Evolutionary conservation across 35 echinoderm and acorn worm genomes (phyloP).

Genomic region (Ophioderma brevispina): DNA sequence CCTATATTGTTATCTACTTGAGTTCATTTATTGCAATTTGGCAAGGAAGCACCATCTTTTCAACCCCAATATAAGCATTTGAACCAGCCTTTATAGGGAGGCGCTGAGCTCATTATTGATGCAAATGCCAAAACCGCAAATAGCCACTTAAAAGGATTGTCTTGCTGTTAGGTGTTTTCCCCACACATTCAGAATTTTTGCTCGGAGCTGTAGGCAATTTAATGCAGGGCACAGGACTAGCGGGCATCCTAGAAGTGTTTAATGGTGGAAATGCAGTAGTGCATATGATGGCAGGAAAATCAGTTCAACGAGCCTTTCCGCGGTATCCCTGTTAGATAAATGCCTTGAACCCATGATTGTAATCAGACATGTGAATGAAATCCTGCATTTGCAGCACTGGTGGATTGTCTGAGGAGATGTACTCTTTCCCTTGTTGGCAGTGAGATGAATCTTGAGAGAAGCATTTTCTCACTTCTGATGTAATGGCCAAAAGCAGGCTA

Average conservation of each 20-base stretch:
- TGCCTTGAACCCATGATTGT: slow-evolving; percentile 20
- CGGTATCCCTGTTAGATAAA: slow-evolving; percentile 29
- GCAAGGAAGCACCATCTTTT: not conserved
- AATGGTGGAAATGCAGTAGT: slow-evolving; percentile 68
- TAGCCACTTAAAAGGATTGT: slow-evolving; percentile 42
- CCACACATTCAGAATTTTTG: slow-evolving; percentile 47
- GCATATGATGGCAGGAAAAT: slow-evolving; percentile 60
- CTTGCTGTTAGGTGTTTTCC: slow-evolving; percentile 54
- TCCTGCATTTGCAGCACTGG: not conserved
- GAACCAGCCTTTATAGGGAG: slow-evolving; percentile 78
- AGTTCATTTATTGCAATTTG: slow-evolving; percentile 42
- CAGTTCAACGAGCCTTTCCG: slow-evolving; percentile 37
- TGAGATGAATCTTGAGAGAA: slow-evolving; percentile 2
- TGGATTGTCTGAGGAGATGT: slow-evolving; percentile 14
- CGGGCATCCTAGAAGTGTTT: slow-evolving; percentile 30
- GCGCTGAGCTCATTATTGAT: slow-evolving; percentile 25
- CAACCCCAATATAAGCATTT: slow-evolving; percentile 47
- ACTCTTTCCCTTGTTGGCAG: not conserved
- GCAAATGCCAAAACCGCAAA: too few relatives aligned
- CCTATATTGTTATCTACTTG: slow-evolving; percentile 64
- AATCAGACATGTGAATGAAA: slow-evolving; percentile 12
- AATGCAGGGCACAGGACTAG: not conserved
- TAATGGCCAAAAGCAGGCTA: not conserved
- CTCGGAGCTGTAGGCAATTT: too few relatives aligned
- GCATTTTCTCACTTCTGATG: slow-evolving; percentile 1